These are phyloP conservation scores for Cheumatopsyche charites DNA, from an alignment of 1,140 invertebrate species.

Conservation along the genomic window DNA sequence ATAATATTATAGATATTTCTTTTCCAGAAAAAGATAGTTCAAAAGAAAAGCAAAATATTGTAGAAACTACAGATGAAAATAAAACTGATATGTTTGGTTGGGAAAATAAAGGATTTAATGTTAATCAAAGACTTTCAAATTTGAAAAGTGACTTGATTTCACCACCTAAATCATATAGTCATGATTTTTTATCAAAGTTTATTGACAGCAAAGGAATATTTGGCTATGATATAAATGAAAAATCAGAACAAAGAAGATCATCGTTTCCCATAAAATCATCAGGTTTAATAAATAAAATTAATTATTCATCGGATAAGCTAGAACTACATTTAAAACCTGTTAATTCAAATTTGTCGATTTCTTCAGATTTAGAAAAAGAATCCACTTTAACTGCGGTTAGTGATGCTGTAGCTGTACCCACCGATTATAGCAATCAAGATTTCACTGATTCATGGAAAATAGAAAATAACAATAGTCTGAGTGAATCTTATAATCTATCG, in stretches of 20 bases:
- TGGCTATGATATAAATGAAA: slow-evolving; percentile 25
- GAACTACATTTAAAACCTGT: slow-evolving; percentile 42
- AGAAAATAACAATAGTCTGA: slow-evolving; percentile 44
- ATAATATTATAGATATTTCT: slow-evolving; percentile 2
- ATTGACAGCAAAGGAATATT: slow-evolving; percentile 51
- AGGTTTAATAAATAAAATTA: slow-evolving; percentile 7
- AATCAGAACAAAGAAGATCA: slow-evolving; percentile 17
- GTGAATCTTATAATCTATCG: slow-evolving; percentile 43
- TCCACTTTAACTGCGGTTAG: slow-evolving; percentile 44
- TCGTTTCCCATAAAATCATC: background rate
- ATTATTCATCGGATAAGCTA: slow-evolving; percentile 28
- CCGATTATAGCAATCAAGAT: slow-evolving; percentile 38
- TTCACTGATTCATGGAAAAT: slow-evolving; percentile 43
- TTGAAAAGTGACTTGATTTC: slow-evolving; percentile 30
- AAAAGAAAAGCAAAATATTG: background rate
- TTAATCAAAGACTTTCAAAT: slow-evolving; percentile 49
- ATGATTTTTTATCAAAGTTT: slow-evolving; percentile 32
- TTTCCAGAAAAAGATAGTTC: background rate
- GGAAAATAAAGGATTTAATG: slow-evolving; percentile 61
- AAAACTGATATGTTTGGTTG: slow-evolving; percentile 61
- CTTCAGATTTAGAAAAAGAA: slow-evolving; percentile 41
- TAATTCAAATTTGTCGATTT: slow-evolving; percentile 18
- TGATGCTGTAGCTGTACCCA: slow-evolving; percentile 36
- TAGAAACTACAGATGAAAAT: slow-evolving; percentile 52
- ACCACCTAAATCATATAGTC: slow-evolving; percentile 26